Percentiles rank a stretch among this genome's conserved stretches.
phyloP scores from a whole-genome alignment of 92 coral and sea anemone genomes.

The Porites rus region DNA sequence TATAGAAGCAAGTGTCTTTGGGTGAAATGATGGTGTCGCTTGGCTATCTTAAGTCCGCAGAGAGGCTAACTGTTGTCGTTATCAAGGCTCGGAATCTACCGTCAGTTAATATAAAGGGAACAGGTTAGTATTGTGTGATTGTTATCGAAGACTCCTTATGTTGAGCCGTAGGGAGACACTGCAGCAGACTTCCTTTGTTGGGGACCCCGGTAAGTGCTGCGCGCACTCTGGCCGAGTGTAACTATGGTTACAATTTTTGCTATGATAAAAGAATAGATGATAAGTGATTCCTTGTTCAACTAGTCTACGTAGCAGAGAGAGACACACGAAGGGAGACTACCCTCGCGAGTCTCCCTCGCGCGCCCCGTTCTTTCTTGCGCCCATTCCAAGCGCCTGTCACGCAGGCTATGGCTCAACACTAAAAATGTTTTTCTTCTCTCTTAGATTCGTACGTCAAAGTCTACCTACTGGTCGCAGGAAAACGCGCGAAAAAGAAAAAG shows the following conservation, averaged over 20 bases:
- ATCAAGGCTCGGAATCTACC: constrained; percentile 97
- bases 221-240: too few relatives aligned
- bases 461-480: constrained; percentile 78
- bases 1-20: constrained; percentile 76
- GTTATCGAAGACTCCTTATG: not conserved
- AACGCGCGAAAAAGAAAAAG: constrained; percentile 88
- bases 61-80: constrained; percentile 82
- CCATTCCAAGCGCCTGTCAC: too few relatives aligned
- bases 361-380: too few relatives aligned
- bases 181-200: too few relatives aligned
- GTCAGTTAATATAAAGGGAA: constrained; percentile 89
- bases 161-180: too few relatives aligned
- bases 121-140: constrained; percentile 60
- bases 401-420: not conserved
- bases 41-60: constrained; percentile 94
- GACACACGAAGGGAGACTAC: too few relatives aligned
- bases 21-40: constrained; percentile 91
- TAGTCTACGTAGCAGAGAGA: too few relatives aligned
- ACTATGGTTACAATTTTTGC: too few relatives aligned
- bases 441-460: constrained; percentile 94
- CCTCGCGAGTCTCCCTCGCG: too few relatives aligned
- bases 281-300: too few relatives aligned
- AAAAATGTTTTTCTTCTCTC: not conserved
- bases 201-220: too few relatives aligned
- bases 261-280: too few relatives aligned